These are phyloP conservation scores for Xanthia icteritia DNA, from an alignment of 2,888 invertebrate species.

Conservation along the genomic window DNA sequence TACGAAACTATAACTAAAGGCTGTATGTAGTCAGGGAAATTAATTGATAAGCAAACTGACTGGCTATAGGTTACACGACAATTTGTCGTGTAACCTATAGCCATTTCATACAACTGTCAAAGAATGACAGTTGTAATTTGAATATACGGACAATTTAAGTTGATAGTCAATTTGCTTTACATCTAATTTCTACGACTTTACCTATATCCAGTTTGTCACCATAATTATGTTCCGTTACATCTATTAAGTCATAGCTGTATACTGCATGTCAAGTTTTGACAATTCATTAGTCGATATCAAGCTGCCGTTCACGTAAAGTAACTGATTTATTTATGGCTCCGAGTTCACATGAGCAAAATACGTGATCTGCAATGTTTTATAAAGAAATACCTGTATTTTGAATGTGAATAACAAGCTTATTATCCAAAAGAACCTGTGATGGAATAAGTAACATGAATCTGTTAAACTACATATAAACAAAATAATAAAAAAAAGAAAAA, in stretches of 20 bases:
- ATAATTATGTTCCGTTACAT: background rate
- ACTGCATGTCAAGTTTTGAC: slow-evolving; percentile 42
- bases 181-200: background rate
- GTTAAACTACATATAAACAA: background rate
- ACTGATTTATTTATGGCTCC: slow-evolving; percentile 41
- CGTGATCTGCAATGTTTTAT: slow-evolving; percentile 17
- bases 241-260: slow-evolving; percentile 7
- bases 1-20: too few species aligned
- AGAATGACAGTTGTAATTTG: background rate
- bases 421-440: slow-evolving; percentile 8
- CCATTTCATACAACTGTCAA: background rate
- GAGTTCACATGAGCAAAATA: slow-evolving; percentile 32
- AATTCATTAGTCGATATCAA: slow-evolving; percentile 53
- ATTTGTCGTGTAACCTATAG: background rate
- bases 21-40: background rate
- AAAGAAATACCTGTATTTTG: slow-evolving; percentile 26
- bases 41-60: background rate
- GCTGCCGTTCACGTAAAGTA: slow-evolving; percentile 18
- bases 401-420: slow-evolving; percentile 17
- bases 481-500: background rate
- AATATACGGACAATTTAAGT: background rate
- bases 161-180: background rate
- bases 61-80: too few species aligned
- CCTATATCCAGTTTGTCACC: background rate
- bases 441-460: background rate